Percentiles rank a stretch among this genome's conserved stretches.
Evolutionary conservation across 2,797 vertebrate genomes (phyloP).

Genomic region (Meriones psammophilus): DNA sequence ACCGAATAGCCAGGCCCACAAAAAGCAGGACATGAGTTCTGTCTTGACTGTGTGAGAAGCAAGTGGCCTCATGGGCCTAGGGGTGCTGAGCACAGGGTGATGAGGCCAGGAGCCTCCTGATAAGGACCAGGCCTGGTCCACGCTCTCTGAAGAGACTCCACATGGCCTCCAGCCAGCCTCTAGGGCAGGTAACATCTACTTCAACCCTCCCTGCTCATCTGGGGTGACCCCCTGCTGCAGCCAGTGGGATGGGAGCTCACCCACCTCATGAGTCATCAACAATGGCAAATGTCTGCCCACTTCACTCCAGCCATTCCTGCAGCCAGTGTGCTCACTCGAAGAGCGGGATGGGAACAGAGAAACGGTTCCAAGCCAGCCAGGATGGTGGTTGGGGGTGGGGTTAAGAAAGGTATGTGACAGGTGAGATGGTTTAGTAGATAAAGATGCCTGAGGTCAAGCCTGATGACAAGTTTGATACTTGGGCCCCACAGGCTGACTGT

Average conservation of each 20-base stretch:
- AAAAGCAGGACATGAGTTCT: not conserved
- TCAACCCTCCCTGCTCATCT: not conserved
- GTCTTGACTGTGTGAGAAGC: not conserved
- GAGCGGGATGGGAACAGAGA: not conserved
- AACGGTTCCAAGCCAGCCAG: no score
- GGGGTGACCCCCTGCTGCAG: not conserved
- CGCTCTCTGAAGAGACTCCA: not conserved
- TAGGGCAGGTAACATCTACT: not conserved
- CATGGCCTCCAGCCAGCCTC: not conserved
- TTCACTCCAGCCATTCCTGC: not conserved
- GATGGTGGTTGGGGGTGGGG: not conserved
- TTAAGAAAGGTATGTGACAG: no score
- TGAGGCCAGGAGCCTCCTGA: no score
- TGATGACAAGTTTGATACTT: not conserved
- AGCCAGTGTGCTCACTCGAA: not conserved
- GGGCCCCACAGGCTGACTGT: not conserved
- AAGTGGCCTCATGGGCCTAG: not conserved
- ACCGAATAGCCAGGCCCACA: not conserved
- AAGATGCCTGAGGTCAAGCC: not conserved
- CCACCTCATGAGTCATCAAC: not conserved
- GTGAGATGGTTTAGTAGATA: not conserved
- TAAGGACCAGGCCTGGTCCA: not conserved
- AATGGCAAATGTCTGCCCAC: no score
- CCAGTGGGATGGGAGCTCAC: not conserved
- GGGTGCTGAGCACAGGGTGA: accelerated